Evolutionary conservation across 2,113 vertebrate species (phyloP).

Genomic region (Myrmecobius fasciatus): DNA sequence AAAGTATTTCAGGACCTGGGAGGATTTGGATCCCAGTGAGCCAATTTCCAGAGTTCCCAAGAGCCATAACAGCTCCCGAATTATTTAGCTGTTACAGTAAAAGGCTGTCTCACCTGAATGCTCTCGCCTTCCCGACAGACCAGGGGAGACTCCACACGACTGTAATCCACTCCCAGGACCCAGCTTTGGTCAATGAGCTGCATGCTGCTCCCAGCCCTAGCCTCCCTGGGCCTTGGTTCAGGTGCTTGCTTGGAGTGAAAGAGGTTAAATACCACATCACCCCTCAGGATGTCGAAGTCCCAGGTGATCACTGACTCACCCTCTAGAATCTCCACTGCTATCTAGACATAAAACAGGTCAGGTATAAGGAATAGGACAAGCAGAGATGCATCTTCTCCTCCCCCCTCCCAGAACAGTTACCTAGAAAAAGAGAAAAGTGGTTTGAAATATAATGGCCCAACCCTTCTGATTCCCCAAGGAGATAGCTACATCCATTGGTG

Average conservation of each 20-base stretch:
- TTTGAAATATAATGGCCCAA: background rate
- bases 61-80: background rate
- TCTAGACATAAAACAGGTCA: constrained; percentile 70
- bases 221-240: constrained; percentile 66
- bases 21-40: background rate
- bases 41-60: background rate
- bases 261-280: constrained; percentile 89
- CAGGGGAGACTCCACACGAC: constrained; percentile 84
- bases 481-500: background rate
- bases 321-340: constrained; percentile 87
- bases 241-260: constrained; percentile 86
- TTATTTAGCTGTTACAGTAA: background rate
- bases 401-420: background rate
- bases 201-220: constrained; percentile 70
- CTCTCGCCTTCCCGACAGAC: constrained; percentile 90
- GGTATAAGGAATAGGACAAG: background rate
- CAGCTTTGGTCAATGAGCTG: constrained; percentile 84
- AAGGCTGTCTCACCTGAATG: constrained; percentile 85
- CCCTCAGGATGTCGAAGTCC: constrained; percentile 91
- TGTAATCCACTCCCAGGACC: constrained; percentile 86
- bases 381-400: background rate
- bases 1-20: background rate
- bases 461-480: background rate
- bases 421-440: rapidly evolving
- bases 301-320: constrained; percentile 90